A percentile compares a stretch with the other conserved stretches of the same genome.
These are phyloP conservation scores for Sminthurinus aureus DNA, from an alignment of 2,888 invertebrate species.

Conservation along the genomic window DNA sequence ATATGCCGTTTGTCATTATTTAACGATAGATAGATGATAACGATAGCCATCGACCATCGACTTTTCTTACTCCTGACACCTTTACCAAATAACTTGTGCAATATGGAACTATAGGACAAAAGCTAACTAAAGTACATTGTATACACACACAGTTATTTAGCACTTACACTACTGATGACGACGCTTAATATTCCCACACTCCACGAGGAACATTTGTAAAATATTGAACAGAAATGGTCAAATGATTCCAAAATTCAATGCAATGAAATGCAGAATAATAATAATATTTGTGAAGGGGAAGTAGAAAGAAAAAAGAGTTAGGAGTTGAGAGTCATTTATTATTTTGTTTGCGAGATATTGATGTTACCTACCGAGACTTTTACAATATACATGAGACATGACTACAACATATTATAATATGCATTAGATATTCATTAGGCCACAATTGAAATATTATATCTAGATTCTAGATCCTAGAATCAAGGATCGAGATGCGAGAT, in stretches of 20 bases:
- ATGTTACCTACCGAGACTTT: no score
- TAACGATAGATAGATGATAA: not conserved
- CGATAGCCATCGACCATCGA: not conserved
- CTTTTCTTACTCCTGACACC: not conserved
- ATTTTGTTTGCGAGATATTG: not conserved
- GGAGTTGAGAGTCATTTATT: not conserved
- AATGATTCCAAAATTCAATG: no score
- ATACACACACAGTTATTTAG: not conserved
- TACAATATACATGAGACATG: no score
- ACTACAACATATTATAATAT: no score
- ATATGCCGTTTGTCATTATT: not conserved
- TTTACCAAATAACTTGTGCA: not conserved
- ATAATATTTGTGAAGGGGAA: not conserved
- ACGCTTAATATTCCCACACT: no score
- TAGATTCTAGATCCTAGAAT: no score
- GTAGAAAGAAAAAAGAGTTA: no score
- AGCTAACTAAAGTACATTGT: not conserved
- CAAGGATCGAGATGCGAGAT: not conserved
- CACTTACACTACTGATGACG: not conserved
- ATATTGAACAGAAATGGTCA: no score
- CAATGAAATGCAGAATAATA: not conserved
- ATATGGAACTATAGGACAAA: not conserved
- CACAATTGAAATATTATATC: no score
- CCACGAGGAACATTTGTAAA: no score
- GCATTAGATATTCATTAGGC: no score